These are phyloP conservation scores for Flexamia atlantica DNA, from an alignment of 2,888 invertebrate species.

Conservation along the genomic window DNA sequence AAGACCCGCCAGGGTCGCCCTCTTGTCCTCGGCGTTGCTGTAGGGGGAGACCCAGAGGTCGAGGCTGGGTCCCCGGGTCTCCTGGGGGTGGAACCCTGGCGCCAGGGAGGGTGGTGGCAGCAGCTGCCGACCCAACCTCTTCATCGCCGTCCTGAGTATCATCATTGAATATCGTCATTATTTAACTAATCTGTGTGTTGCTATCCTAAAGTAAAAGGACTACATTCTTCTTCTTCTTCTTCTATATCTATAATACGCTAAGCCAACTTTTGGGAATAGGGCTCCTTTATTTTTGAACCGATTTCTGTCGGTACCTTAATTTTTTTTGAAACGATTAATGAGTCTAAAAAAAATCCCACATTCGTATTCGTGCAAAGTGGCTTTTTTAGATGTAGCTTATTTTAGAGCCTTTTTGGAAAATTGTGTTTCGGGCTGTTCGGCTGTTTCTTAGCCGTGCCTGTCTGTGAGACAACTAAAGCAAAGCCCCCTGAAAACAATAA, in stretches of 20 bases:
- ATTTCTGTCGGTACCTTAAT: too few relatives aligned
- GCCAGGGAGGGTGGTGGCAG: neutral
- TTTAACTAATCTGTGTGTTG: too few relatives aligned
- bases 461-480: too few relatives aligned
- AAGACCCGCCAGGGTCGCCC: neutral
- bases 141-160: neutral
- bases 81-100: conserved; percentile 6
- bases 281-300: conserved; percentile 12
- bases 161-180: too few relatives aligned
- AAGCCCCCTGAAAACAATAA: too few relatives aligned
- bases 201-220: too few relatives aligned
- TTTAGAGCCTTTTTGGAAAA: too few relatives aligned
- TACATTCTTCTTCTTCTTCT: too few relatives aligned
- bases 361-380: neutral
- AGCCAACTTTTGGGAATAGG: neutral
- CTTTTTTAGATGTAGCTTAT: too few relatives aligned
- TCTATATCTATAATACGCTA: conserved; percentile 4
- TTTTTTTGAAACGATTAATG: neutral
- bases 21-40: neutral
- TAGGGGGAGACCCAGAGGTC: conserved; percentile 37
- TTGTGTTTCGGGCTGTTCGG: too few relatives aligned
- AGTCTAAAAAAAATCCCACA: neutral
- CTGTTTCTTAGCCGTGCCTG: too few relatives aligned
- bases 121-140: neutral
- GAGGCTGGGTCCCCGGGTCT: neutral